A percentile compares a stretch with the other conserved stretches of the same genome.
Conservation (phyloP, 2,888 invertebrate genomes). For the Omphaloscelis lunosa region DNA sequence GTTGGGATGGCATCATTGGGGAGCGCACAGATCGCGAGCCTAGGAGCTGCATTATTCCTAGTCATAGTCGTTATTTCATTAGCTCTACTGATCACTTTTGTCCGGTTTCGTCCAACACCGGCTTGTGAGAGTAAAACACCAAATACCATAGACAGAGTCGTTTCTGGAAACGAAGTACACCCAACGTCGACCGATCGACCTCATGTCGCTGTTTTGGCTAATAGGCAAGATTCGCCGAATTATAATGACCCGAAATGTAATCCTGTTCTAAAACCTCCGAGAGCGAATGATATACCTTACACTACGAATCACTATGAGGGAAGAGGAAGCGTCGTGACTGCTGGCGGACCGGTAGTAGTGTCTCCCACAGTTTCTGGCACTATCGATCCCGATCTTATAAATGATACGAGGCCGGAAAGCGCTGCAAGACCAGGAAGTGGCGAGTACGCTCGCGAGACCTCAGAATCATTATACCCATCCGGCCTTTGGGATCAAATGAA, state of each 20-base stretch:
- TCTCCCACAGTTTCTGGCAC: conserved; percentile 94
- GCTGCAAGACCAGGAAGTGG: conserved; percentile 92
- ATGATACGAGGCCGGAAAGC: conserved; percentile 94
- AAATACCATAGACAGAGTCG: conserved; percentile 93
- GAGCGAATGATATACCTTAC: conserved; percentile 93
- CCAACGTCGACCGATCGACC: conserved; percentile 88
- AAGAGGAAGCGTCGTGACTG: conserved; percentile 92
- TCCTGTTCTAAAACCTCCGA: conserved; percentile 93
- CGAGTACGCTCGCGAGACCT: conserved; percentile 94
- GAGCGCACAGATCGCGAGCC: conserved; percentile 96
- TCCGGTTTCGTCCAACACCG: conserved; percentile 94
- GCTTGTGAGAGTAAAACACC: conserved; percentile 94
- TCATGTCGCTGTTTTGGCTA: conserved; percentile 90
- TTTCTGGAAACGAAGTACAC: conserved; percentile 90
- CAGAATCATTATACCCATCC: conserved; percentile 94
- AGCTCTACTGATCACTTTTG: conserved; percentile 93
- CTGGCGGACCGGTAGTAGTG: conserved; percentile 92
- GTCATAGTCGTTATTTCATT: conserved; percentile 94
- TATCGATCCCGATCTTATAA: conserved; percentile 96
- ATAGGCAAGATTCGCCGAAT: conserved; percentile 85
- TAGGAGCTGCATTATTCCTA: conserved; percentile 95
- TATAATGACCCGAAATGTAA: conserved; percentile 89
- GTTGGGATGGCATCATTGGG: conserved; percentile 95
- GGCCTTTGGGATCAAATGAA: conserved; percentile 94
- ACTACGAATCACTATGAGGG: conserved; percentile 93